Conservation (phyloP, 2,113 vertebrate species). For the Microtus richardsoni region DNA sequence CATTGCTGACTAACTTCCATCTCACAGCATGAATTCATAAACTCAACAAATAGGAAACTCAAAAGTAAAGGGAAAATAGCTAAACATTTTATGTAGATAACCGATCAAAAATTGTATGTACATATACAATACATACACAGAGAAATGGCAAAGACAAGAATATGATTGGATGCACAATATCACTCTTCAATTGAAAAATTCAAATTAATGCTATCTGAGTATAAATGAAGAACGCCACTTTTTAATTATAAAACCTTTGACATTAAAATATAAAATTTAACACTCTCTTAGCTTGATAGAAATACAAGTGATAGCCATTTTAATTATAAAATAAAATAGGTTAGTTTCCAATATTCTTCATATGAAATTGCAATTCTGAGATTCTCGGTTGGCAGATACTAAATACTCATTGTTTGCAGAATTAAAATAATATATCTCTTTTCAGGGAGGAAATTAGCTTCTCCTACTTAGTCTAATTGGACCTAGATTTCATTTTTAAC, state of each 20-base stretch:
- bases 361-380: background rate
- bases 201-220: background rate
- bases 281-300: background rate
- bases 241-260: background rate
- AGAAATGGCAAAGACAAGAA: background rate
- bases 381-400: background rate
- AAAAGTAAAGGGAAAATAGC: background rate
- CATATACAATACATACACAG: background rate
- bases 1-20: background rate
- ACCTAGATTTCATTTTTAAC: background rate
- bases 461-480: background rate
- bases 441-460: background rate
- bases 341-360: background rate
- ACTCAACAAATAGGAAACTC: background rate
- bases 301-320: background rate
- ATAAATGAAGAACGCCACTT: background rate
- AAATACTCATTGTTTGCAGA: background rate
- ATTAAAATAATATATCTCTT: background rate
- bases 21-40: background rate
- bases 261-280: background rate
- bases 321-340: background rate
- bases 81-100: background rate
- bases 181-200: background rate
- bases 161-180: background rate
- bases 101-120: background rate